Evolutionary conservation across 1,140 invertebrate genomes (phyloP).

Genomic region (Campoletis sonorensis): DNA sequence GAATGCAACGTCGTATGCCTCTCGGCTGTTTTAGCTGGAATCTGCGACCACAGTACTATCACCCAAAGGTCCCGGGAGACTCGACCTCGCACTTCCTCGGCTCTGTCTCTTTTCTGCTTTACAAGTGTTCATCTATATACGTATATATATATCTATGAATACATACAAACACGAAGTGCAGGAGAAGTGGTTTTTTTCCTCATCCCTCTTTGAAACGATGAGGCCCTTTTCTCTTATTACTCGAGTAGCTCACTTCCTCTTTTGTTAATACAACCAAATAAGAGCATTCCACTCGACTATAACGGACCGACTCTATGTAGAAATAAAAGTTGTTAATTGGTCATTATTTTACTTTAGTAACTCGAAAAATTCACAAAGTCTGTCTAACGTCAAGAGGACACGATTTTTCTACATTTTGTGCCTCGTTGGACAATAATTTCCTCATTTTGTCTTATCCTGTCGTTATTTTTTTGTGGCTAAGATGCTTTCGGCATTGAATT

Average conservation of each 20-base stretch:
- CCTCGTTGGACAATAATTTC: too few relatives aligned
- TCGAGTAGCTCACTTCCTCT: conserved; percentile 1
- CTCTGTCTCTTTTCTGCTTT: conserved; percentile 2
- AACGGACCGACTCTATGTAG: not conserved
- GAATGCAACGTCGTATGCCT: conserved; percentile 7
- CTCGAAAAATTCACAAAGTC: too few relatives aligned
- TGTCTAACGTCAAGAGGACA: too few relatives aligned
- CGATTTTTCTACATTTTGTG: too few relatives aligned
- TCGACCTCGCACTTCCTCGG: conserved; percentile 2
- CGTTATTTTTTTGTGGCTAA: too few relatives aligned
- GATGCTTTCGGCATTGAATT: too few relatives aligned
- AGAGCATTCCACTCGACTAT: conserved; percentile 6
- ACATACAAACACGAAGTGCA: not conserved
- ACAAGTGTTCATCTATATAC: not conserved
- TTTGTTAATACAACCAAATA: conserved; percentile 10
- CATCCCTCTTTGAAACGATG: not conserved
- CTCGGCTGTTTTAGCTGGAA: not conserved
- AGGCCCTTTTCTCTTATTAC: conserved; percentile 13
- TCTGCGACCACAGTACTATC: conserved; percentile 10
- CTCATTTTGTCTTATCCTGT: too few relatives aligned
- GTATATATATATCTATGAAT: not conserved
- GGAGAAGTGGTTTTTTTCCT: not conserved
- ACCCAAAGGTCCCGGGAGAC: not conserved
- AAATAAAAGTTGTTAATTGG: not conserved
- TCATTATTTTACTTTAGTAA: not conserved